These are phyloP conservation scores for Fistularia tabacaria DNA, from an alignment of 2,797 vertebrate genomes.

Conservation along the genomic window DNA sequence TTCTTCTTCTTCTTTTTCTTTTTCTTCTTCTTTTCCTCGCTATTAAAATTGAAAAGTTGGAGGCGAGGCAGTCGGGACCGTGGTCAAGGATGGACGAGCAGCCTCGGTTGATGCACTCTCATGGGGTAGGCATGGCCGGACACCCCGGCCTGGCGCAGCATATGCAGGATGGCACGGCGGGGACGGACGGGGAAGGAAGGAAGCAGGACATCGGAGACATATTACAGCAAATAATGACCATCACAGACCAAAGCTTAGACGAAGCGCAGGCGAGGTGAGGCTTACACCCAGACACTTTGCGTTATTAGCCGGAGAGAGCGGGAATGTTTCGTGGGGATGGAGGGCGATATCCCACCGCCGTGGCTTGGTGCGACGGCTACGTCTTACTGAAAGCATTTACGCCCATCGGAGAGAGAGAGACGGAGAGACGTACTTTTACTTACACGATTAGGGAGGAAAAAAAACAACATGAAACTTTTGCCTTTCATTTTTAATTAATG, in stretches of 20 bases:
- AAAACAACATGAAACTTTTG: not conserved
- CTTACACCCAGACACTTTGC: not conserved
- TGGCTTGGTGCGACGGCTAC: conserved; percentile 30
- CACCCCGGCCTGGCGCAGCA: conserved; percentile 97
- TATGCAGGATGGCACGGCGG: conserved; percentile 92
- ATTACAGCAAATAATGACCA: conserved; percentile 99
- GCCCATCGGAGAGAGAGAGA: conserved; percentile 42
- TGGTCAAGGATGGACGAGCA: conserved; percentile 87
- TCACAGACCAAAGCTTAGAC: conserved; percentile 98
- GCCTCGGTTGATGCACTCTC: conserved; percentile 96
- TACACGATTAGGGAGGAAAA: conserved; percentile 22
- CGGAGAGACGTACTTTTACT: conserved; percentile 43
- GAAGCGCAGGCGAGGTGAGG: conserved; percentile 97
- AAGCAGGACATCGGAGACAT: conserved; percentile 99
- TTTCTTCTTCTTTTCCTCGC: conserved; percentile 3
- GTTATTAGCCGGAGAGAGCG: conserved; percentile 16
- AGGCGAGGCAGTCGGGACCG: conserved; percentile 65
- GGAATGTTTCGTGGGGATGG: conserved; percentile 21
- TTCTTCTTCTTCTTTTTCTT: not conserved
- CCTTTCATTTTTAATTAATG: not conserved
- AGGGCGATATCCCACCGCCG: conserved; percentile 10
- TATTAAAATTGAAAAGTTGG: conserved; percentile 63
- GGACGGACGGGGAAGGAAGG: conserved; percentile 89
- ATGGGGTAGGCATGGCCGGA: conserved; percentile 94
- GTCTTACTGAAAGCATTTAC: conserved; percentile 56